phyloP scores from a whole-genome alignment of 2,888 invertebrate species.

The Glaucopsyche alexis region DNA sequence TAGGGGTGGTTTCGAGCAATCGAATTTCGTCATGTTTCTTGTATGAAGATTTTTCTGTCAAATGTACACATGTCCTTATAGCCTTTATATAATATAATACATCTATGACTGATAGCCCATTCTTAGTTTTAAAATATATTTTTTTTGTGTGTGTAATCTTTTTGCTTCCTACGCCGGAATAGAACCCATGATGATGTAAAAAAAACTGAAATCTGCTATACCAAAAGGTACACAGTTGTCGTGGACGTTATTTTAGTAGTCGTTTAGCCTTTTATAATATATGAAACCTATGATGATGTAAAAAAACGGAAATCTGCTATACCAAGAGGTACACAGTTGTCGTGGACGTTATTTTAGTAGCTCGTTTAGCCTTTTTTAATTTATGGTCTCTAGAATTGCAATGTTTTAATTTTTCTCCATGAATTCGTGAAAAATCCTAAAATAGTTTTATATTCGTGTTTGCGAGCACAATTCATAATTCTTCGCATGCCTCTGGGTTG shows the following conservation, averaged over 20 bases:
- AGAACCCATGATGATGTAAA: no score
- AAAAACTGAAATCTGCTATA: background rate
- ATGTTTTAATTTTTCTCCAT: constrained; percentile 13
- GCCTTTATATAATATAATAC: no score
- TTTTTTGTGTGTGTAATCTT: no score
- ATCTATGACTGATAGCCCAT: no score
- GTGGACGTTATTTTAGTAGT: background rate
- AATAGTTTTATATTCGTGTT: constrained; percentile 6
- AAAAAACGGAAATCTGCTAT: background rate
- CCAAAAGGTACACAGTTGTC: background rate
- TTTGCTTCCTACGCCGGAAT: no score
- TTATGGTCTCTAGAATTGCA: background rate
- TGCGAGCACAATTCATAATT: constrained; percentile 19
- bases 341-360: background rate
- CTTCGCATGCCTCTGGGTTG: background rate
- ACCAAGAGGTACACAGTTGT: background rate
- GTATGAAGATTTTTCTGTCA: no score
- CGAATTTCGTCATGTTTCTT: no score
- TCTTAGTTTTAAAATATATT: no score
- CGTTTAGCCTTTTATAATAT: background rate
- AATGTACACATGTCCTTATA: no score
- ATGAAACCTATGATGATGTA: background rate
- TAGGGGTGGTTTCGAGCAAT: no score
- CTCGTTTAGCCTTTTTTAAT: background rate
- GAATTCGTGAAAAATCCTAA: constrained; percentile 2